Base-by-base conservation (phyloP, 2,113 vertebrate species). In the Microtus pennsylvanicus region DNA sequence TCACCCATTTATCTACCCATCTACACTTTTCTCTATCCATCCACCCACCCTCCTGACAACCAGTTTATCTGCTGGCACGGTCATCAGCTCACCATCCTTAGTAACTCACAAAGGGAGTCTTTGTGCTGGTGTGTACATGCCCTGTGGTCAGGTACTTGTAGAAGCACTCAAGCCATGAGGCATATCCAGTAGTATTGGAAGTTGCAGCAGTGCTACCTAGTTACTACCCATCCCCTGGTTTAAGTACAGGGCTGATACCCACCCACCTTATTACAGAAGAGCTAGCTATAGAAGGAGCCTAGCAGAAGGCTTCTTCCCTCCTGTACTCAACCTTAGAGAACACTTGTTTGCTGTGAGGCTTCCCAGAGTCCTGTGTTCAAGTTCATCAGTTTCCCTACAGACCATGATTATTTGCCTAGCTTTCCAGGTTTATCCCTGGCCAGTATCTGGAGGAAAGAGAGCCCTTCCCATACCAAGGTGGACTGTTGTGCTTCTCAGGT, bases 21-120 rank as follows among this genome's bases (percentile, higher is more conserved):
- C 69, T 33, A 69, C 33, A 35, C 4, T 6, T 69, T 16, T 69
- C 67, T 69, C 67, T 35, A 38, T n/a, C 17, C 69, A 35, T n/a
- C 76, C 30, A 0, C 3, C 33, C 67, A 30, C 0, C 0, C 3
- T 16, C 7, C 3, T 22, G 2, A 0, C 8, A 50, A n/a, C 75
- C 75, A 7, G 13, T 50, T 38, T 26, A 47, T 77, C 38, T 38
- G 72, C n/a, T 22, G 10, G 42, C 24, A 28, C 24, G 5, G n/a
- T 38, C 7, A 82, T 38, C 55, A 82, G n/a, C 80, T 82, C 70
- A 42, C 47, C 35, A 19, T 22, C 5, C 13, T 21, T 33, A 4
- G 7, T 55, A 5, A 0, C 38, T 21, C 13, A 30, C 58, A 42
- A 42, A 83, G 24, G n/a, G n/a, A 52, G 3, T 45, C 67, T 7